Evolutionary conservation across 35 echinoderm and acorn worm genomes (phyloP), one percentile per base, ranked within the genome.

Genomic region (Acanthaster planci): DNA sequence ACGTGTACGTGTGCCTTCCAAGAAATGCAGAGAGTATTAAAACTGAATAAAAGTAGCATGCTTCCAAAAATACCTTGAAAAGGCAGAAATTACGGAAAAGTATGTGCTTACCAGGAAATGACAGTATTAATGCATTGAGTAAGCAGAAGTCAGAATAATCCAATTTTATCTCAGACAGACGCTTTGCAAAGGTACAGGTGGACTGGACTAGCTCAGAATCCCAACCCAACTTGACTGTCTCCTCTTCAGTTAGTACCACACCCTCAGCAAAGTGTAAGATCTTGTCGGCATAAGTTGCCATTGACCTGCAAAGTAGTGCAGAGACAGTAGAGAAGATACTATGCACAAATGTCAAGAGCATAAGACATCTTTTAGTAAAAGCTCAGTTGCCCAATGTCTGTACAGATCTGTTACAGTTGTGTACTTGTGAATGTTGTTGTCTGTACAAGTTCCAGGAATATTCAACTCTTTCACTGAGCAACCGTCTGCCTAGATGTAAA

Each of bases 111-210:
- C 92, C 92, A 52, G 92, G 92, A 77, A 80, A 93, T 55, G 72
- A 85, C 19, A 93, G 60, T 0, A 86, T 87, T 0, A 93, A 56
- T 7, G 72, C 87, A 77, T 76, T 90, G 76, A 93, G 54, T 0
- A 93, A 58, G 67, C 88, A 84, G 72, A 90, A 93, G 51, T 93
- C 87, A 10, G 89, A 31, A 7, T 39, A 51, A 60, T 93, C 92
- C 0, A 90, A 10, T 0, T 89, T 64, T 12, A 93, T 26, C 5
- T 76, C 64, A 38, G 64, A 57, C 15, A 93, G 80, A 2, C 85
- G 77, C 35, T 83, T 86, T 42, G 67, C 80, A 44, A 85, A 93
- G 12, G 80, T 57, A 9, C 89, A 44, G 19, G 79, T 89, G 3
- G 60, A 76, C 22, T 80, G 21, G 19, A 81, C 67, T 18, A 93